Conservation (phyloP, 1,140 invertebrate genomes). For the Ladona fulva region DNA sequence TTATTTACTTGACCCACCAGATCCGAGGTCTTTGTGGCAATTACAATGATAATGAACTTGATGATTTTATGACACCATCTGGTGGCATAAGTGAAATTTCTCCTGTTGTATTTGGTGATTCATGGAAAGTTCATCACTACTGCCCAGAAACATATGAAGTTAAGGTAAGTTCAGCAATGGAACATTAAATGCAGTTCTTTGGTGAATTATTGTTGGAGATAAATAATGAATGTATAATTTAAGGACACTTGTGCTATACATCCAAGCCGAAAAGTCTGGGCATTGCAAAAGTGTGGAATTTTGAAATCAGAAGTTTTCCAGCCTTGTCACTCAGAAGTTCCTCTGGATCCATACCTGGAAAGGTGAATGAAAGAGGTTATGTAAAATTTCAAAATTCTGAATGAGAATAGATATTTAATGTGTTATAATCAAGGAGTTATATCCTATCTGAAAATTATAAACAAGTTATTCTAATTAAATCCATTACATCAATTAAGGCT, state of each 20-base stretch:
- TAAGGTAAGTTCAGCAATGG: slow-evolving; percentile 29
- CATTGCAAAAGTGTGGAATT: slow-evolving; percentile 59
- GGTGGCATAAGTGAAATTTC: slow-evolving; percentile 61
- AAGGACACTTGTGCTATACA: slow-evolving; percentile 61
- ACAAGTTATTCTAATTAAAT: slow-evolving; percentile 14
- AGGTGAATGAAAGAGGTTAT: slow-evolving; percentile 27
- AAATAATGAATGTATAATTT: neutral
- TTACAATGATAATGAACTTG: slow-evolving; percentile 69
- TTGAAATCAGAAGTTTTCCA: slow-evolving; percentile 63
- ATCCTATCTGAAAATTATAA: neutral
- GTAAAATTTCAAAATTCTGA: no score
- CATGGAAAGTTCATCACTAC: slow-evolving; percentile 72
- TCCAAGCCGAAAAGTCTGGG: slow-evolving; percentile 69
- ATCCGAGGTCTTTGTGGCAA: slow-evolving; percentile 84
- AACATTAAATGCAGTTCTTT: neutral
- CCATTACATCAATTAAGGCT: slow-evolving; percentile 9
- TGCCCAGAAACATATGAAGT: slow-evolving; percentile 49
- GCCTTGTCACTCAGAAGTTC: slow-evolving; percentile 69
- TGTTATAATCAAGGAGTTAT: no score
- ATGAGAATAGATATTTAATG: no score
- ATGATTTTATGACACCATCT: slow-evolving; percentile 77
- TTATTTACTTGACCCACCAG: slow-evolving; percentile 37
- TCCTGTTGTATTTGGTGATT: slow-evolving; percentile 68
- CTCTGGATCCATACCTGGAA: slow-evolving; percentile 53
- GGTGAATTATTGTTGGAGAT: neutral